Evolutionary conservation across 2,888 invertebrate species (phyloP), one percentile per base, ranked within the genome.

Genomic region (Allolobophora icterica): DNA sequence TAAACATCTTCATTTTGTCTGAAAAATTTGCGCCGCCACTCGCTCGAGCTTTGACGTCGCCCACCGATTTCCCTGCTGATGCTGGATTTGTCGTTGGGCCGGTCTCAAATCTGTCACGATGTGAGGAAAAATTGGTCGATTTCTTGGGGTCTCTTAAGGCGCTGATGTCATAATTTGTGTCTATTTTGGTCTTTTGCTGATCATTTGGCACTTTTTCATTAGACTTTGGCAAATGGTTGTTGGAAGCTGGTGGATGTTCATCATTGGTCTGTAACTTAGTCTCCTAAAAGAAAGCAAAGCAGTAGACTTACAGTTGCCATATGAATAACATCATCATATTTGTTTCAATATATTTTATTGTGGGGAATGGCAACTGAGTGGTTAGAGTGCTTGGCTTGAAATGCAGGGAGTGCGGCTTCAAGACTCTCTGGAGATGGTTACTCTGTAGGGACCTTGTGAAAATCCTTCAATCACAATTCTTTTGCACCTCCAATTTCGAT

Each of bases 31-130:
- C 21, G 35, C 35, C 35, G 0, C 87, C 34, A 87, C 24, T 87
- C 24, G 8, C n/a, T 87, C 87, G 87, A 35, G 19, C 21, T 33
- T 35, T 87, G 35, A 87, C 19, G 0, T 87, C 87, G n/a, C 24
- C 24, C 35, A 6, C 87, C 21, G 35, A 87, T 34, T 87, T 87
- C 35, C 35, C 34, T 6, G 87, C 11, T 11, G 87, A 87, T 30
- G 87, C 17, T 17, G 87, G 34, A 87, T 87, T 87, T n/a, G 71
- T 3, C n/a, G 71, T 8, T n/a, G n/a, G 3, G 34, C 33, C 35
- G 2, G 87, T 35, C 38, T 87, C 87, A 87, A 87, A 87, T 35
- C 35, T 87, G 34, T 87, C 87, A 87, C 87, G 87, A 8, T 87
- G 30, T 21, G 87, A 87, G 35, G 87, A 87, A 15, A 87, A 87